Evolutionary conservation across 1,140 invertebrate species (phyloP).

Genomic region (Andricus grossulariae): DNA sequence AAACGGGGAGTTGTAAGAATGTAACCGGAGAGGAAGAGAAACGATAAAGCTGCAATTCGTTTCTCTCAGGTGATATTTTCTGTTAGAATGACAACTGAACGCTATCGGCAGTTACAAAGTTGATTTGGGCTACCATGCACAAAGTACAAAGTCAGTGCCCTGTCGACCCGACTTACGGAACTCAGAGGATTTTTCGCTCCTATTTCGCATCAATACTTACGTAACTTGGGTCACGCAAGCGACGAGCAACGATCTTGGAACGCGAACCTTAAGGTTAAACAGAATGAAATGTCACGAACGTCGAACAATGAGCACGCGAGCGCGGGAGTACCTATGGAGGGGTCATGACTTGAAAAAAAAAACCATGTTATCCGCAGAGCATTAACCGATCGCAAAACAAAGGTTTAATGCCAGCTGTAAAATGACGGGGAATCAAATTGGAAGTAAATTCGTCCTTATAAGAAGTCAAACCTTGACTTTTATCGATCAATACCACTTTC

Average conservation of each 20-base stretch:
- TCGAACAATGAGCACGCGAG: conserved; percentile 51
- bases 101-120: not conserved
- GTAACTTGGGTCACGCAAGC: conserved; percentile 56
- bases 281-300: conserved; percentile 61
- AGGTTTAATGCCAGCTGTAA: conserved; percentile 49
- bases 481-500: conserved; percentile 25
- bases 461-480: conserved; percentile 2
- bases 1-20: no score
- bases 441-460: conserved; percentile 28
- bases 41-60: no score
- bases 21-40: no score
- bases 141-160: conserved; percentile 32
- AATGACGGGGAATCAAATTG: conserved; percentile 40
- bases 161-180: conserved; percentile 49
- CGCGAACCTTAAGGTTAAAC: conserved; percentile 56
- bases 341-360: conserved; percentile 52
- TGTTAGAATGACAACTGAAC: not conserved
- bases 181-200: conserved; percentile 47
- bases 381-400: conserved; percentile 18
- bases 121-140: conserved; percentile 14
- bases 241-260: conserved; percentile 46
- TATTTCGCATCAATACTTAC: conserved; percentile 44
- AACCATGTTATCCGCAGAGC: conserved; percentile 43
- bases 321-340: conserved; percentile 35
- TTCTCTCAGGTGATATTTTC: no score